Percentiles rank a stretch among this genome's conserved stretches.
These are phyloP conservation scores for Hirtodrosophila trivittata DNA, from an alignment of 2,888 invertebrate genomes.

Conservation along the genomic window DNA sequence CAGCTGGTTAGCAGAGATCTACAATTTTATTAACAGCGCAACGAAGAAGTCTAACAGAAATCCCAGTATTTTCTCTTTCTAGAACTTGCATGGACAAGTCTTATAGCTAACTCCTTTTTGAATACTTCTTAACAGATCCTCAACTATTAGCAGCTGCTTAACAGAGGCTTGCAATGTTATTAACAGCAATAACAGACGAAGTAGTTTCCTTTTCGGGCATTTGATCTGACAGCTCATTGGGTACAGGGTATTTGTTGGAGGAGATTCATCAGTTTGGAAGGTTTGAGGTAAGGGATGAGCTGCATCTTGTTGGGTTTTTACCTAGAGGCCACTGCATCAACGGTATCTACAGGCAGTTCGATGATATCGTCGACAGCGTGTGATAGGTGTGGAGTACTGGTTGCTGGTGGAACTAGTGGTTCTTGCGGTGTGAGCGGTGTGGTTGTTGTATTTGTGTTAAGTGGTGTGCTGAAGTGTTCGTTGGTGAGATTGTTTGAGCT, in stretches of 20 bases:
- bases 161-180: too few relatives aligned
- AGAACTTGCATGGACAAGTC: too few relatives aligned
- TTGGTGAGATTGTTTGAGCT: conserved; percentile 45
- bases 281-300: not conserved
- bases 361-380: conserved; percentile 71
- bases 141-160: too few relatives aligned
- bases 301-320: conserved; percentile 54
- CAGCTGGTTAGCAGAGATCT: too few relatives aligned
- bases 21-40: too few relatives aligned
- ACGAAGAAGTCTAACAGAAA: too few relatives aligned
- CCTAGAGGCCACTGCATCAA: conserved; percentile 79
- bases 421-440: conserved; percentile 76
- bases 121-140: too few relatives aligned
- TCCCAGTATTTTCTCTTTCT: too few relatives aligned
- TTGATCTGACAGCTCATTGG: not conserved
- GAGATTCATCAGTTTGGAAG: not conserved
- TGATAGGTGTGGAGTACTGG: conserved; percentile 69
- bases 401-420: conserved; percentile 70
- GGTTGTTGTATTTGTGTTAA: conserved; percentile 64
- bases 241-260: conserved; percentile 13
- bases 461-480: conserved; percentile 73
- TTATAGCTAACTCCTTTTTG: too few relatives aligned
- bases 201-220: too few relatives aligned
- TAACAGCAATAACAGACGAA: too few relatives aligned
- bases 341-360: conserved; percentile 80